Base-by-base conservation (phyloP, 2,113 vertebrate species). In the Noturus placidus region DNA sequence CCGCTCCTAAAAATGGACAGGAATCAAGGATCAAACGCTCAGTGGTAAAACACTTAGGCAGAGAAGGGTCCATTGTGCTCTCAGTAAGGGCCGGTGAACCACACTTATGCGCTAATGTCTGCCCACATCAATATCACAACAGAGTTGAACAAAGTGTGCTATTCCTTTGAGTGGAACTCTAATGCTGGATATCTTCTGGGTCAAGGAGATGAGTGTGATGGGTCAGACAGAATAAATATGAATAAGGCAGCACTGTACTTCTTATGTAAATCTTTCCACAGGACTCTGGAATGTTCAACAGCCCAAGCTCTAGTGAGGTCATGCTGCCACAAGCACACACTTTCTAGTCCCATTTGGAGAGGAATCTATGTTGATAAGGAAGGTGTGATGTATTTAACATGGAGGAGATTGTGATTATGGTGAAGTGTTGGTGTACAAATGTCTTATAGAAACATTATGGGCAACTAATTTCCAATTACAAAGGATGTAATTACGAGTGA, bases 241-340 rank as follows among this genome's bases (percentile, higher is more conserved):
- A 52, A 89, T 86, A 63, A 88, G 52, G 56, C 59, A 67, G 77
- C 20, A 8, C 61, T 57, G 33, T 70, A 59, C 87, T 82, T 88
- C 86, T 82, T 89, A 89, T 89, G 87, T 78, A 89, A 91, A 91
- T 89, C 84, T 84, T 59, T 85, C 83, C 11, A 67, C 74, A 83
- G 63, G 80, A 82, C 72, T 72, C 70, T 33, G 59, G 84, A 85
- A 33, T 84, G 91, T 87, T 87, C n/a, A 78, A 81, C 86, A 84
- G 74, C 63, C 84, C 70, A 79, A 56, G 67, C 72, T 86, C 46
- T 54, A 86, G 30, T 35, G 89, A 89, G 91, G 91, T 92, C 89
- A 89, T 85, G 87, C 81, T 74, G 76, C 83, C 88, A 82, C 78
- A 83, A 90, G 87, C 88, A 81, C 79, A 84, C 72, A 85, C 72